Base-by-base conservation (phyloP, 2,888 invertebrate species). In the Vannuccia rotundouncinata region DNA sequence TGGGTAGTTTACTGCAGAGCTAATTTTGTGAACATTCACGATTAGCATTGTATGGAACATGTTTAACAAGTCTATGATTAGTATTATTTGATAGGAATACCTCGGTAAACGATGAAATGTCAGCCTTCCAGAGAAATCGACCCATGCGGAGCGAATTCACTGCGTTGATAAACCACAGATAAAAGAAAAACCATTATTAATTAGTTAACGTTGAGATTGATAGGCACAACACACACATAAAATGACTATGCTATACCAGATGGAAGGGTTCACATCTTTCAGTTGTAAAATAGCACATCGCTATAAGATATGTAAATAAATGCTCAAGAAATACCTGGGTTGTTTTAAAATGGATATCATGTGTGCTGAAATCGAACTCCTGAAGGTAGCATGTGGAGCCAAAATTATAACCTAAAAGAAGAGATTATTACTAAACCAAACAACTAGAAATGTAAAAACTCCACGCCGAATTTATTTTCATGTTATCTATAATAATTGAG, bases 21-120 rank as follows among this genome's bases (percentile, higher is more conserved):
- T 10, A 45, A 45, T 45, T 5, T 45, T 5, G 17, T 45, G 10
- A 45, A 45, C 45, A 10, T 5, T 10, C 45, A 45, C n/a, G 45
- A 17, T 45, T 45, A 17, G 45, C 45, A 45, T 17, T 45, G 45
- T 10, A 10, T 17, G 45, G 45, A 10, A 45, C 45, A 10, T 17
- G 45, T 45, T 10, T 10, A 45, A 45, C 10, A 45, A 17, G 5
- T 45, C 45, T 17, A 45, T 45, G 5, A 17, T 5, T 45, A 45
- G 17, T 45, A 45, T 5, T 17, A 45, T 45, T 5, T 22, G 13
- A 66, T 66, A 66, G 25, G 66, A 66, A 66, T 66, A 66, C 66
- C 66, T 66, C 66, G 66, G 66, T 66, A 66, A 66, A 66, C 25
- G 66, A 2, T 27, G 66, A 66, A 66, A 66, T 66, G 25, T 66